These are phyloP conservation scores for Hemibagrus guttatus DNA, from an alignment of 2,797 vertebrate genomes.

Conservation along the genomic window DNA sequence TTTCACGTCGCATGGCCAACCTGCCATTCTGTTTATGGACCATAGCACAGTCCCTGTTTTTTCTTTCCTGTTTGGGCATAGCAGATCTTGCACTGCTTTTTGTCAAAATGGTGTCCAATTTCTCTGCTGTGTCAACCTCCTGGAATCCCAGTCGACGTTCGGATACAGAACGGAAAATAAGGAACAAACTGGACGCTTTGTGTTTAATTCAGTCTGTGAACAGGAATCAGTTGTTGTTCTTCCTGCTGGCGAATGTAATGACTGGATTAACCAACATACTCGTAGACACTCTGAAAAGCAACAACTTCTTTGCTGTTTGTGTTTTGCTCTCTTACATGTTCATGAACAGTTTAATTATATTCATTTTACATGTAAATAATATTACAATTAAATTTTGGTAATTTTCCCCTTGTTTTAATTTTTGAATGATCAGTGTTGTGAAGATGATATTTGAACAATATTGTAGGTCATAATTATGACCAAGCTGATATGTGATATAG, in stretches of 20 bases:
- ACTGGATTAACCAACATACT: constrained; percentile 86
- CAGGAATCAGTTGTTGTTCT: constrained; percentile 90
- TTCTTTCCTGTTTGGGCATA: constrained; percentile 75
- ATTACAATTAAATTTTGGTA: constrained; percentile 90
- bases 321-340: constrained; percentile 88
- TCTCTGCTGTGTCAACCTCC: constrained; percentile 76
- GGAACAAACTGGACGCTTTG: constrained; percentile 42
- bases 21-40: constrained; percentile 89
- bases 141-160: constrained; percentile 66
- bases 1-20: constrained; percentile 90
- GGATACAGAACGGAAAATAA: constrained; percentile 35
- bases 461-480: background rate
- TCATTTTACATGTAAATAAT: constrained; percentile 79
- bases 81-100: constrained; percentile 81
- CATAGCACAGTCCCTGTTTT: constrained; percentile 80
- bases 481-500: background rate
- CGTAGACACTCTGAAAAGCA: constrained; percentile 84
- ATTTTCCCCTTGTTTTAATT: constrained; percentile 41
- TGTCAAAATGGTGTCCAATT: constrained; percentile 76
- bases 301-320: constrained; percentile 70
- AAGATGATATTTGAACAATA: background rate
- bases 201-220: constrained; percentile 88
- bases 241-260: constrained; percentile 88
- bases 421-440: background rate
- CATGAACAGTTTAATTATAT: constrained; percentile 78